Conservation (phyloP, 2,888 invertebrate species). For the Cybosia mesomella region DNA sequence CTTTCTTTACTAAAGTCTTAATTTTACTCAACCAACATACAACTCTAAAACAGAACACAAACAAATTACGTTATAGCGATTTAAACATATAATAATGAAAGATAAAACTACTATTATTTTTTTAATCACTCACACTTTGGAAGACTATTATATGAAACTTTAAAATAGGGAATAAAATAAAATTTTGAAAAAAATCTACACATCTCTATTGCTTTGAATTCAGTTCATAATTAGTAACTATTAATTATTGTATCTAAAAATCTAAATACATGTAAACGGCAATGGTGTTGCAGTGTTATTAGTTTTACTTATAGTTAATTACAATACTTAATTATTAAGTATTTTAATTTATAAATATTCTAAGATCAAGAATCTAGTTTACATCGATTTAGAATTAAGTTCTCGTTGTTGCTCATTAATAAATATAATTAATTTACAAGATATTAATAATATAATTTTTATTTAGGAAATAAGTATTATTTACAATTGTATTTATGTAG, state of each 20-base stretch:
- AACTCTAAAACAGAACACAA: conserved; percentile 11
- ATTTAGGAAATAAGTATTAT: conserved; percentile 61
- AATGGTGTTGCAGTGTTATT: conserved; percentile 76
- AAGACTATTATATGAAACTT: conserved; percentile 79
- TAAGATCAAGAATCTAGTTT: conserved; percentile 66
- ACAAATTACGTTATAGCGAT: conserved; percentile 22
- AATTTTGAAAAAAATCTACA: conserved; percentile 50
- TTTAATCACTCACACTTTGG: conserved; percentile 77
- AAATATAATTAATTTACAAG: conserved; percentile 53
- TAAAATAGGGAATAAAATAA: conserved; percentile 59
- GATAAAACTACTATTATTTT: conserved; percentile 58
- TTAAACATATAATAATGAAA: conserved; percentile 35
- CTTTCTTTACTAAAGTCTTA: conserved; percentile 25
- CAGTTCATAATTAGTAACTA: conserved; percentile 68
- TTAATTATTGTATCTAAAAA: conserved; percentile 59
- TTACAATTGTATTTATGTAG: conserved; percentile 66
- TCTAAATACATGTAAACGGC: conserved; percentile 65
- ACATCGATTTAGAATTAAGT: conserved; percentile 85
- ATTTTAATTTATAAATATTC: conserved; percentile 35
- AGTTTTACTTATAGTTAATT: conserved; percentile 61
- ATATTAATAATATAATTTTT: conserved; percentile 51
- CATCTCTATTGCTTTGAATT: conserved; percentile 75
- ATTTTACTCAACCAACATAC: conserved; percentile 23
- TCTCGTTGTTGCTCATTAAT: conserved; percentile 82
- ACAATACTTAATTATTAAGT: conserved; percentile 48